A percentile compares a stretch with the other conserved stretches of the same genome.
These are phyloP conservation scores for Coregonus clupeaformis DNA, from an alignment of 2,113 vertebrate genomes.

Conservation along the genomic window DNA sequence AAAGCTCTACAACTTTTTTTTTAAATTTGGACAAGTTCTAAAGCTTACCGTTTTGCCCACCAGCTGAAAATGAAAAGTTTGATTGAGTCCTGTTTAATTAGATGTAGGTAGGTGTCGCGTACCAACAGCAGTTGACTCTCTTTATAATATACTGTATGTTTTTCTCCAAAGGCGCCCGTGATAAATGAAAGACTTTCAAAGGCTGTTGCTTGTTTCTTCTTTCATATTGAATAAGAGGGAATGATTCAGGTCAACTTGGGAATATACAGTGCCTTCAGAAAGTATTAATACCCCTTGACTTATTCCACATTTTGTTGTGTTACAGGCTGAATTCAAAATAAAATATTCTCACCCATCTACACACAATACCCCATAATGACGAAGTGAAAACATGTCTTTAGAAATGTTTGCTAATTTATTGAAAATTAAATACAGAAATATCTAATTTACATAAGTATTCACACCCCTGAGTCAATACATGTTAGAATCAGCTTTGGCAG, in stretches of 20 bases:
- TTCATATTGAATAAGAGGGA: conserved; percentile 14
- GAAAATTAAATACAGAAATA: too few species aligned
- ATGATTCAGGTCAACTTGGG: conserved; percentile 36
- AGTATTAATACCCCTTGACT: too few species aligned
- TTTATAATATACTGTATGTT: conserved; percentile 36
- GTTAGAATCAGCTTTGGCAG: too few species aligned
- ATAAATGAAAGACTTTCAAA: conserved; percentile 45
- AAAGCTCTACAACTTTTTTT: conserved; percentile 43
- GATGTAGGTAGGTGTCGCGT: conserved; percentile 9
- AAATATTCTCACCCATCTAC: too few species aligned
- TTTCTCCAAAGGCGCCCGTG: conserved; percentile 34
- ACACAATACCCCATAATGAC: too few species aligned
- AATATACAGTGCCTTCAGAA: background rate
- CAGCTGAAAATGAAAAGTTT: conserved; percentile 29
- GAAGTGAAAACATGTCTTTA: too few species aligned
- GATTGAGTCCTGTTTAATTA: conserved; percentile 46
- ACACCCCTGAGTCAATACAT: too few species aligned
- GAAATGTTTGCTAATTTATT: too few species aligned
- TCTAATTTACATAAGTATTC: too few species aligned
- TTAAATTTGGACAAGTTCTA: conserved; percentile 42
- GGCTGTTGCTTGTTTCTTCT: conserved; percentile 27
- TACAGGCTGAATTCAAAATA: too few species aligned
- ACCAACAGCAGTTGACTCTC: conserved; percentile 34
- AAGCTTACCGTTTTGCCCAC: conserved; percentile 28
- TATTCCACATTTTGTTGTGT: too few species aligned